phyloP scores from a whole-genome alignment of 2,888 invertebrate species.

The Idaea biselata region DNA sequence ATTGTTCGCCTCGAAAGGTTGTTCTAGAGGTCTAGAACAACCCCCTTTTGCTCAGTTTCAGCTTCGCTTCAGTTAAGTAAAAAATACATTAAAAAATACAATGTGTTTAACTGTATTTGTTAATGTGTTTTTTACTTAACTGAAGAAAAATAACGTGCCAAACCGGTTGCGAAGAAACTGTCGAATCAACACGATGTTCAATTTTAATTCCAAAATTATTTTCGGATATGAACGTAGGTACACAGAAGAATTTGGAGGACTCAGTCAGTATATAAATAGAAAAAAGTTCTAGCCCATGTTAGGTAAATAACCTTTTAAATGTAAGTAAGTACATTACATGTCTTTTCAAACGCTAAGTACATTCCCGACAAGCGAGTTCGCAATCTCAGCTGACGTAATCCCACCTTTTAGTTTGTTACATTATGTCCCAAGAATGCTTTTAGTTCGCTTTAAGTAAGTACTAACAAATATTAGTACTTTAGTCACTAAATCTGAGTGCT shows the following conservation, averaged over 20 bases:
- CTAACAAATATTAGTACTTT: not conserved
- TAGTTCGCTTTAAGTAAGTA: conserved; percentile 18
- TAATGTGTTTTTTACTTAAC: too few species aligned
- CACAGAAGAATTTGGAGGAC: not conserved
- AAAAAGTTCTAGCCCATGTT: not conserved
- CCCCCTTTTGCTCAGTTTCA: too few species aligned
- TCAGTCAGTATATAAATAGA: not conserved
- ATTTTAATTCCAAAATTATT: not conserved
- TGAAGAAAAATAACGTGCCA: too few species aligned
- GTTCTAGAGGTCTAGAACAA: too few species aligned
- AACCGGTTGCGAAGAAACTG: too few species aligned
- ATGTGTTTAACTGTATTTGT: too few species aligned
- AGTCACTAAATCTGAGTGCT: not conserved
- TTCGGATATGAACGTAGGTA: not conserved
- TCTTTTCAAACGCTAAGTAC: conserved; percentile 16
- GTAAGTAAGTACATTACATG: conserved; percentile 11
- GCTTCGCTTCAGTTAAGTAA: too few species aligned
- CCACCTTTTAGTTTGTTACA: conserved; percentile 41
- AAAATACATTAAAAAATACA: too few species aligned
- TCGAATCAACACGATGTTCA: too few species aligned
- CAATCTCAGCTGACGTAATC: conserved; percentile 31
- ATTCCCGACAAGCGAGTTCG: conserved; percentile 22
- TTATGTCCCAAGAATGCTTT: conserved; percentile 41
- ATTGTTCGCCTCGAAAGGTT: too few species aligned
- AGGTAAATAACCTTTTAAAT: not conserved